Evolutionary conservation across 2,888 invertebrate species (phyloP), one percentile per base, ranked within the genome.

Genomic region (Plebejus argus): DNA sequence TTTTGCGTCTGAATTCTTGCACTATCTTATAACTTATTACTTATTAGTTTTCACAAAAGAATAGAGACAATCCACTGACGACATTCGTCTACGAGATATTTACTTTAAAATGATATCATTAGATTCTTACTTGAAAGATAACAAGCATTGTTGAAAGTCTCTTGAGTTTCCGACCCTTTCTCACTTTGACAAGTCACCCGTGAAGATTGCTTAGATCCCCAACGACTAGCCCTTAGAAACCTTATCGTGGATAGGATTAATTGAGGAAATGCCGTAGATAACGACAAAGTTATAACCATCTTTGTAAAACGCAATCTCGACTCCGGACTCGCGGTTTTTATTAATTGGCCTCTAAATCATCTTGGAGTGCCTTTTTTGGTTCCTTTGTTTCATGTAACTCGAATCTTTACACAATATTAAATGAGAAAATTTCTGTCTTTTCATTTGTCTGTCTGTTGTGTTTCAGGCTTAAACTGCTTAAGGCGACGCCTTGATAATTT

Each of bases 81-180:
- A 71, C 56, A 78, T 70, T 77, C 53, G 81, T 78, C 80, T 82
- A 82, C 83, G 82, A 83, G 84, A 86, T 88, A 89, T 89, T 90
- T 90, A 91, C 89, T 90, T 66, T 90, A 88, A 90, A 92, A 91
- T 88, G 91, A 90, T 91, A 91, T 92, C 93, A 92, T 93, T 92
- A 91, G 87, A 87, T 90, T 91, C 90, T 91, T 89, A 89, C 89
- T 92, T 92, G 88, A 91, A 89, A 91, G 93, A 92, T 93, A 94
- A 93, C 93, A 92, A 92, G 93, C 92, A 93, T 93, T 94, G 93
- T 94, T 93, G 93, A 93, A 91, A 92, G 90, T 92, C 92, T 91
- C 92, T 90, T 88, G 89, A 91, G 92, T 86, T 89, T 88, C 89
- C 90, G 92, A 92, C 93, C 93, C 92, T 93, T 92, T 90, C 91